Evolutionary conservation across 2,888 invertebrate genomes (phyloP).

Genomic region (Drosophila dives): DNA sequence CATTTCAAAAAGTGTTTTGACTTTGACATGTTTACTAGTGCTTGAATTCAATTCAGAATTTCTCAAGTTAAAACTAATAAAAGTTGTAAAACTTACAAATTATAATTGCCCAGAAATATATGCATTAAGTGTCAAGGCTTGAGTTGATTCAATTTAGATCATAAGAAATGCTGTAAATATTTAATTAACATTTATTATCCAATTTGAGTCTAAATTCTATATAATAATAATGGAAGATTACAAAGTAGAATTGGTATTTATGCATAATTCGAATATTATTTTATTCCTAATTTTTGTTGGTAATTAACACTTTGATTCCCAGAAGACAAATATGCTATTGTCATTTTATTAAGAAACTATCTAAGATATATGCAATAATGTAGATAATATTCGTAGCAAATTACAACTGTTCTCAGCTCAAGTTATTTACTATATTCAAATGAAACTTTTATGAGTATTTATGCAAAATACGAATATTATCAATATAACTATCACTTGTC

Average conservation of each 20-base stretch:
- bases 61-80: slow-evolving; percentile 2
- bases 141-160: slow-evolving; percentile 1
- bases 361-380: neutral
- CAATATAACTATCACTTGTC: neutral
- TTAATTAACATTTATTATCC: neutral
- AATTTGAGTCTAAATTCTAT: neutral
- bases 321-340: neutral
- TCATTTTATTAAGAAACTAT: neutral
- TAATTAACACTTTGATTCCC: neutral
- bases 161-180: neutral
- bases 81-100: slow-evolving; percentile 3
- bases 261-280: neutral
- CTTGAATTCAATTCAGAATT: slow-evolving; percentile 19
- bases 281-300: neutral
- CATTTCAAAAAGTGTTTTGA: slow-evolving; percentile 38
- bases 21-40: slow-evolving; percentile 37
- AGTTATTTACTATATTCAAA: neutral
- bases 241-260: neutral
- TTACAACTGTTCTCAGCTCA: neutral
- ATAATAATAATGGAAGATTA: neutral
- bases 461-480: neutral
- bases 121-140: slow-evolving; percentile 30
- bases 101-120: slow-evolving; percentile 25
- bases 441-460: neutral
- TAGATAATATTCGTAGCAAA: neutral